These are phyloP conservation scores for Mythimna loreyi DNA, from an alignment of 2,888 invertebrate species.

Conservation along the genomic window DNA sequence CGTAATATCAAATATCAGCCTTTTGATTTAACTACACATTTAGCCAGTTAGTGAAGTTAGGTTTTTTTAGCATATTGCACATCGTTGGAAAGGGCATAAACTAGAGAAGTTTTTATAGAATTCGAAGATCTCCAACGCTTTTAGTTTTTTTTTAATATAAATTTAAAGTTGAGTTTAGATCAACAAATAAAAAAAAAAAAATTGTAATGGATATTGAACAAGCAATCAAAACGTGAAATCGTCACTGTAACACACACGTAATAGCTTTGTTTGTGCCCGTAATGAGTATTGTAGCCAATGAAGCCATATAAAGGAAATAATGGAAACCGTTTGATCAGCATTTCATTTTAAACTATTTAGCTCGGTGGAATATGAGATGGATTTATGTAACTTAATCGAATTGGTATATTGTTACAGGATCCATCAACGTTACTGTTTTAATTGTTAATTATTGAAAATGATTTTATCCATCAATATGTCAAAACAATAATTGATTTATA, in stretches of 20 bases:
- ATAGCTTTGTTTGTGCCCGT: background rate
- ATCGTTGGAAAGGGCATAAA: too few relatives aligned
- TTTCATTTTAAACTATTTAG: background rate
- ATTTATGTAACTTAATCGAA: background rate
- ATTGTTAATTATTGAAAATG: background rate
- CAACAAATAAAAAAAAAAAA: too few relatives aligned
- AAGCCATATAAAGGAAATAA: background rate
- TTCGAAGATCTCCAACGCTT: too few relatives aligned
- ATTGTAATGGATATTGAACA: too few relatives aligned
- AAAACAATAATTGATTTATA: background rate
- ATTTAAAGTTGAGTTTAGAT: too few relatives aligned
- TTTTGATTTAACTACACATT: too few relatives aligned
- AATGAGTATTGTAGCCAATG: too few relatives aligned
- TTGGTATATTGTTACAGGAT: background rate
- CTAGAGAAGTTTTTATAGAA: too few relatives aligned
- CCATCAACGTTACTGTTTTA: background rate
- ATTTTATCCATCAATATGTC: conserved; percentile 16
- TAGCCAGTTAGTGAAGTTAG: too few relatives aligned
- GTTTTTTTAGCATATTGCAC: too few relatives aligned
- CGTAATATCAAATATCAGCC: too few relatives aligned
- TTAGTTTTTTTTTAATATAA: too few relatives aligned
- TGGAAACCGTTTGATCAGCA: background rate
- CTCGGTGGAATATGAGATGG: background rate
- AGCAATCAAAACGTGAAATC: background rate
- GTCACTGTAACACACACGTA: background rate